Percentiles rank a stretch among this genome's conserved stretches.
These are phyloP conservation scores for Nyctalus aviator DNA, from an alignment of 2,797 vertebrate species.

Conservation along the genomic window DNA sequence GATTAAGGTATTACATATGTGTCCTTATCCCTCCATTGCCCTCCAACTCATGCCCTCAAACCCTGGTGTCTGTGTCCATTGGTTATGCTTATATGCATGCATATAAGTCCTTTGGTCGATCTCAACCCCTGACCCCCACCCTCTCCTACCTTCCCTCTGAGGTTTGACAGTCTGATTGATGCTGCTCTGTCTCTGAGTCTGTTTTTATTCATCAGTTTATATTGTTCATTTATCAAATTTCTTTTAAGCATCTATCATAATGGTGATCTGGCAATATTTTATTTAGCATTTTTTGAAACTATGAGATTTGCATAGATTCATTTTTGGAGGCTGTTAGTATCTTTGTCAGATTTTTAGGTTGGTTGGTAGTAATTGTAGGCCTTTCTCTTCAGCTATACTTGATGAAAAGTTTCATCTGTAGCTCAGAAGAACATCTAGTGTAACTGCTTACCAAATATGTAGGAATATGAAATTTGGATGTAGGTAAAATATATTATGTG, in stretches of 20 bases:
- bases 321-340: not conserved
- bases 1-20: not conserved
- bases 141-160: too few species aligned
- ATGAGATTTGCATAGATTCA: not conserved
- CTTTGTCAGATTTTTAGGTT: conserved; percentile 9
- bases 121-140: too few species aligned
- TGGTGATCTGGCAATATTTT: not conserved
- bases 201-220: too few species aligned
- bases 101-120: too few species aligned
- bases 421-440: not conserved
- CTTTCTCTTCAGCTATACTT: not conserved
- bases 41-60: too few species aligned
- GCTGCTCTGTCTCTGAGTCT: too few species aligned
- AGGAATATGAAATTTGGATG: conserved; percentile 7
- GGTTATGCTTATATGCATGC: too few species aligned
- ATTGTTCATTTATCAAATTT: conserved; percentile 2
- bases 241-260: conserved; percentile 17
- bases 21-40: too few species aligned
- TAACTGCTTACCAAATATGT: not conserved
- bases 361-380: not conserved
- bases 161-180: too few species aligned
- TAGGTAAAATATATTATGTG: not conserved
- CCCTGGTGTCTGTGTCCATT: too few species aligned
- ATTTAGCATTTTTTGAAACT: conserved; percentile 30
- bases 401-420: conserved; percentile 19